A percentile compares a stretch with the other conserved stretches of the same genome.
Conservation (phyloP, 2,113 vertebrate species). For the Odocoileus virginianus region DNA sequence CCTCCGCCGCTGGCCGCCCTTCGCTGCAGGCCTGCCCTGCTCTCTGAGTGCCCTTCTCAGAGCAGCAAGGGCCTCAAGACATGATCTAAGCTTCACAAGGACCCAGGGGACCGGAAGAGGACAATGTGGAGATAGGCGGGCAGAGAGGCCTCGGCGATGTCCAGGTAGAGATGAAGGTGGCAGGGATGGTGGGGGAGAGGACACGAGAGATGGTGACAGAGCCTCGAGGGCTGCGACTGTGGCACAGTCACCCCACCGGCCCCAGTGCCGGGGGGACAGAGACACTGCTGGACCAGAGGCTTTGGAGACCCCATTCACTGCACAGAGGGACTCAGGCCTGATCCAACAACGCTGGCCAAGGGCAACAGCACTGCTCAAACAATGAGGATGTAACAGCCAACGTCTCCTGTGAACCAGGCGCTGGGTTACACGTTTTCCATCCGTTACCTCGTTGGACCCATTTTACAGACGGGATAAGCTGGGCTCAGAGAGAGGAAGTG, state of each 20-base stretch:
- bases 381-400: rapidly evolving
- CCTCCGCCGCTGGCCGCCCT: background rate
- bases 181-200: rapidly evolving
- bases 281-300: background rate
- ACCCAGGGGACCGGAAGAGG: background rate
- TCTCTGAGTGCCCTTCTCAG: background rate
- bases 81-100: background rate
- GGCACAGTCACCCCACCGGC: background rate
- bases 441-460: background rate
- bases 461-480: background rate
- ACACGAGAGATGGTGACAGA: background rate
- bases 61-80: background rate
- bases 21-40: background rate
- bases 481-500: background rate
- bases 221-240: background rate
- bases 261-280: rapidly evolving
- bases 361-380: background rate
- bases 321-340: background rate
- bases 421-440: background rate
- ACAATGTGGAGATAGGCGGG: background rate
- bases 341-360: too few species aligned
- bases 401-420: background rate
- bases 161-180: background rate
- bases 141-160: rapidly evolving
- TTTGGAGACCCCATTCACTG: background rate